Evolutionary conservation across 2,113 vertebrate species (phyloP), one percentile per base, ranked within the genome.

Genomic region (Elaphurus davidianus): DNA sequence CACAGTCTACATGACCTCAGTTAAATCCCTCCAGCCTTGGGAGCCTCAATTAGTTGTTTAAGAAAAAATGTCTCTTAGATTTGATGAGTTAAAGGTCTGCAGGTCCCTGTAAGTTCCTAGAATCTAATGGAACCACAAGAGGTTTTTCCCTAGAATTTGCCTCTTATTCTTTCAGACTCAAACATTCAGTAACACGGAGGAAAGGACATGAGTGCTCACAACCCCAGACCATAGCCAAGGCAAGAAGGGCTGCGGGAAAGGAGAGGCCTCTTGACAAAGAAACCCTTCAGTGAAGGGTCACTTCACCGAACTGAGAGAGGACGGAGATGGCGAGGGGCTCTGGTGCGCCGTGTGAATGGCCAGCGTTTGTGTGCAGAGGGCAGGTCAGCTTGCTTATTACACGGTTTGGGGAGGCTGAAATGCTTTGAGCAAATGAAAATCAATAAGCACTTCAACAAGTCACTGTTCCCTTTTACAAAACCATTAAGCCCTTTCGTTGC

Each of bases 311-410:
- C 14, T 13, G 8, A 2, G 50, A 71, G 33, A 87, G 43, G 60
- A 14, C 1, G 6, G 64, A 28, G 67, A 33, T 30, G 27, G 6
- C 9, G n/a, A 23, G 19, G n/a, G 67, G n/a, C 10, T 40, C 19
- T 2, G 57, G 43, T 14, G 45, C 0, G 23, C 0, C 0, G 2
- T 4, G 1, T 28, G 17, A 9, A 19, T 0, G 8, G 47, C n/a
- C 17, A 2, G n/a, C 0, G 13, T 13, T 27, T 15, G 84, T n/a
- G 9, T 16, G 11, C 6, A 1, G 33, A 50, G 27, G 54, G n/a
- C 33, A n/a, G 14, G 59, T 15, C 1, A 1, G 11, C 33, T 47
- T 16, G 8, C 33, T 54, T 19, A 13, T 36, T 45, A 21, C 62
- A 43, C 3, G 5, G 30, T 71, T 33, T 28, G 6, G 57, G 74